phyloP scores from a whole-genome alignment of 2,888 invertebrate genomes.

The Didymodactylos carnosus region DNA sequence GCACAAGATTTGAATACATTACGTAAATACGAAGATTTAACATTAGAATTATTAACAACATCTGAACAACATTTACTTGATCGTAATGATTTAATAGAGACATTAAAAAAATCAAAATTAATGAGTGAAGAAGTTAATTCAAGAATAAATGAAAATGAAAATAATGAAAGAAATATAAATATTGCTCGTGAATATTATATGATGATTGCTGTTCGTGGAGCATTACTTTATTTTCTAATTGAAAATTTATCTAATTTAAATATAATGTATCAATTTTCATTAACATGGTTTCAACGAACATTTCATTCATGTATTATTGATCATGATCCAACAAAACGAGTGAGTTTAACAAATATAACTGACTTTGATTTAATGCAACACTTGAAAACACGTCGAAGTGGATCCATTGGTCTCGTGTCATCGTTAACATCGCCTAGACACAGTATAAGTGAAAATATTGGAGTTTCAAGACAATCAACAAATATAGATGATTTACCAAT shows the following conservation, averaged over 20 bases:
- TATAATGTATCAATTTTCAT: slow-evolving; percentile 35
- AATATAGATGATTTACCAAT: neutral
- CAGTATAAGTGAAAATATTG: neutral
- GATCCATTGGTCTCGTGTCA: neutral
- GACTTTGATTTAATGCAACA: neutral
- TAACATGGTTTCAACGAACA: slow-evolving; percentile 28
- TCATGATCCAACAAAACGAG: neutral
- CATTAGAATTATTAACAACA: slow-evolving; percentile 27
- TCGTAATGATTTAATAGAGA: slow-evolving; percentile 29
- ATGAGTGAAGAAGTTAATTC: slow-evolving; percentile 28
- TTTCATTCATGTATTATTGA: slow-evolving; percentile 3
- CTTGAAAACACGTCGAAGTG: neutral
- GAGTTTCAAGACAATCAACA: neutral
- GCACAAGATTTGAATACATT: slow-evolving; percentile 5
- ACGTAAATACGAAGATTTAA: slow-evolving; percentile 29
- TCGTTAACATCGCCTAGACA: neutral
- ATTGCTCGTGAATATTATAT: slow-evolving; percentile 26
- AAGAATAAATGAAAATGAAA: slow-evolving; percentile 27
- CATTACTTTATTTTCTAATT: slow-evolving; percentile 31
- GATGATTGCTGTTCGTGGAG: slow-evolving; percentile 28
- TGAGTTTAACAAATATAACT: neutral
- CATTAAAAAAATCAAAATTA: slow-evolving; percentile 28
- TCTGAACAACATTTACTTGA: slow-evolving; percentile 24
- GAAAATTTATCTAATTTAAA: slow-evolving; percentile 29
- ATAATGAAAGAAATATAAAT: slow-evolving; percentile 28